Percentiles rank a stretch among this genome's conserved stretches.
phyloP scores from a whole-genome alignment of 2,888 invertebrate genomes.

The Dysmachus trigonus region DNA sequence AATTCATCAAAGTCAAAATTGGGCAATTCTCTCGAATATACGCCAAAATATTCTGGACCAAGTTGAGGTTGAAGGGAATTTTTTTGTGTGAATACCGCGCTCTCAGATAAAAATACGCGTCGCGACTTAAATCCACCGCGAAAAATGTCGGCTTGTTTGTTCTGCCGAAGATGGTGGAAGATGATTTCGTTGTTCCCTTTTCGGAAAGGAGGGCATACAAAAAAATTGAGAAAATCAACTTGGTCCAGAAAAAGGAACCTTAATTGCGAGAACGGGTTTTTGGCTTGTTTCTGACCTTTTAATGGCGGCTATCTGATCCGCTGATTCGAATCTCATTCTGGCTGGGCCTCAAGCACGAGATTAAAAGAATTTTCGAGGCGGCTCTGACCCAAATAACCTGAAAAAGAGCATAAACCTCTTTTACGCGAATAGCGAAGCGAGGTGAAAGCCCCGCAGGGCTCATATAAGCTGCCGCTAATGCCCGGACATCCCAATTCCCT shows the following conservation, averaged over 20 bases:
- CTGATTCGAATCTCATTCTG: not conserved
- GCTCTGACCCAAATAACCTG: not conserved
- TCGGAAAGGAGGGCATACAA: not conserved
- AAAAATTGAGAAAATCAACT: not conserved
- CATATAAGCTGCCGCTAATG: not conserved
- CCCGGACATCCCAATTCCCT: not conserved
- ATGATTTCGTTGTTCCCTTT: not conserved
- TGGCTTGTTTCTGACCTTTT: conserved; percentile 2
- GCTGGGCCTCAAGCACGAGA: not conserved
- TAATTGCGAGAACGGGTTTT: conserved; percentile 12
- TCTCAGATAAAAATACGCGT: not conserved
- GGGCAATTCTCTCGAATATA: not conserved
- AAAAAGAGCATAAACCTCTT: not conserved
- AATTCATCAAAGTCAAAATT: conserved; percentile 30
- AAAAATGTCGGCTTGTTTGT: conserved; percentile 12
- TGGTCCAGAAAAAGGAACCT: not conserved
- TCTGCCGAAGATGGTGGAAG: not conserved
- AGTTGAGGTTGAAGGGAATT: not conserved
- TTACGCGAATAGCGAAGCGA: not conserved
- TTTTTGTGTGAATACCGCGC: not conserved
- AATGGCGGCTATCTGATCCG: not conserved
- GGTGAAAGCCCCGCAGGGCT: not conserved
- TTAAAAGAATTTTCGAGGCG: not conserved
- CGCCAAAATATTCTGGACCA: not conserved
- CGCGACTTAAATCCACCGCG: not conserved